Percentiles rank a stretch among this genome's conserved stretches.
Conservation (phyloP, 2,797 vertebrate species). For the Molossus alvarezi region DNA sequence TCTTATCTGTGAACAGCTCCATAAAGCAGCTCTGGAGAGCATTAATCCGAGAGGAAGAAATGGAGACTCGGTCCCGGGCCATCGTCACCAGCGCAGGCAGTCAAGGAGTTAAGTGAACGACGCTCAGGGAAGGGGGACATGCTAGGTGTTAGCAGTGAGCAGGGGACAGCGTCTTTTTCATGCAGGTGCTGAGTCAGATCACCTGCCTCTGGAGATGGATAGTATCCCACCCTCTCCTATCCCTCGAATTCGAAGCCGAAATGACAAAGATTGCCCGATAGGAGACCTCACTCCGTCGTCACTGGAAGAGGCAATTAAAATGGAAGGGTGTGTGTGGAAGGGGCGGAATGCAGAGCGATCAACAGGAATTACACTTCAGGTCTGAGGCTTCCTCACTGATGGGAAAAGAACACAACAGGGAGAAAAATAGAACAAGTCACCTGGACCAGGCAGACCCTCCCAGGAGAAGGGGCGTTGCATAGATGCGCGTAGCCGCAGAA, state of each 20-base stretch:
- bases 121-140: not conserved
- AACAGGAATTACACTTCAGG: not conserved
- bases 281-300: conserved; percentile 69
- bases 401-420: conserved; percentile 40
- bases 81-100: not conserved
- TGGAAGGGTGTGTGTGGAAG: not conserved
- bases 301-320: conserved; percentile 1
- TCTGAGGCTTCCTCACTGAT: not conserved
- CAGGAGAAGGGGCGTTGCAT: not conserved
- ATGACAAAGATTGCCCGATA: conserved; percentile 71
- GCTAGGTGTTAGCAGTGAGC: not conserved
- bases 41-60: conserved; percentile 79
- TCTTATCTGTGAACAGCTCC: conserved; percentile 84
- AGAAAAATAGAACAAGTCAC: not conserved
- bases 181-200: conserved; percentile 82
- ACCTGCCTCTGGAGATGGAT: conserved; percentile 71
- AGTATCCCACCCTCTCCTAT: conserved; percentile 3
- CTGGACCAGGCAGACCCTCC: not conserved
- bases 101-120: conserved; percentile 1
- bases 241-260: conserved; percentile 59
- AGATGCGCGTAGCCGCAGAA: not conserved
- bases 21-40: conserved; percentile 14
- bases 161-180: conserved; percentile 61
- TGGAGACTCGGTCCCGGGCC: conserved; percentile 52
- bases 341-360: not conserved